A percentile compares a stretch with the other conserved stretches of the same genome.
Conservation (phyloP, 2,113 vertebrate species). For the Lonchura striata region DNA sequence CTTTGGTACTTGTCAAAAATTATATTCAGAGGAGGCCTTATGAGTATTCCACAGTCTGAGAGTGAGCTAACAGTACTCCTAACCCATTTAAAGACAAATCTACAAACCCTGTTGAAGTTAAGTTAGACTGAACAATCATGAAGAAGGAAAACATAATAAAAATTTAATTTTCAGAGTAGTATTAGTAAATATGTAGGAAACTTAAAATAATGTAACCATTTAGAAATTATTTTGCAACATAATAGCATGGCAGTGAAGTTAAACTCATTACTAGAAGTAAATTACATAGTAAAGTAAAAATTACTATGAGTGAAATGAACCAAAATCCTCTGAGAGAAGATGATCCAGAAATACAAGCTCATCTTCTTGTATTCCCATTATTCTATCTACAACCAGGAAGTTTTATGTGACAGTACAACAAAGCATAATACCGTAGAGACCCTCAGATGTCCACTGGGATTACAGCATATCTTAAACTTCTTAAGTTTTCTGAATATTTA, state of each 20-base stretch:
- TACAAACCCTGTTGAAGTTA: neutral
- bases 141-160: neutral
- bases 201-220: neutral
- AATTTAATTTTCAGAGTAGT: neutral
- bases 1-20: neutral
- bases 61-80: neutral
- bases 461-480: neutral
- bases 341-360: neutral
- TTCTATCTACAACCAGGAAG: neutral
- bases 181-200: neutral
- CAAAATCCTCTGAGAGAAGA: neutral
- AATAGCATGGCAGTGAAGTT: neutral
- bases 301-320: neutral
- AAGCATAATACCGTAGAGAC: neutral
- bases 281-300: neutral
- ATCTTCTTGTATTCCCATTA: neutral
- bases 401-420: neutral
- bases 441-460: neutral
- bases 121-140: neutral
- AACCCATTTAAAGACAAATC: neutral
- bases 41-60: neutral
- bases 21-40: neutral
- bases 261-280: neutral
- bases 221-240: neutral
- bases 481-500: neutral